A percentile compares a stretch with the other conserved stretches of the same genome.
Evolutionary conservation across 2,888 invertebrate genomes (phyloP).

Genomic region (Nemoura dubitans): DNA sequence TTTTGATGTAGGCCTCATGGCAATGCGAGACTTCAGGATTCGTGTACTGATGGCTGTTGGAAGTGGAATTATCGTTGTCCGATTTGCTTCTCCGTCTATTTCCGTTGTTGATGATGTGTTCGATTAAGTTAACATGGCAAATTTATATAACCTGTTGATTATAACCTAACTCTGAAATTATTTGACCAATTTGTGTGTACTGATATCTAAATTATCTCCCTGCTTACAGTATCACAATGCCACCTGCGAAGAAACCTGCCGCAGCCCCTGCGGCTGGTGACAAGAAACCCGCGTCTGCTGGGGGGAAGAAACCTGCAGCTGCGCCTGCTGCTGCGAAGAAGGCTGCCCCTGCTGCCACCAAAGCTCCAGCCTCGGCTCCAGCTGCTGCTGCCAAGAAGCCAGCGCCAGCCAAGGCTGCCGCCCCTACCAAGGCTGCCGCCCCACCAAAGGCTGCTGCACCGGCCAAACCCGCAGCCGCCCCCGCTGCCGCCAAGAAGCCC

Average conservation of each 20-base stretch:
- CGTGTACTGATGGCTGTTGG: too few relatives aligned
- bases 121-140: too few relatives aligned
- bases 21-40: not conserved
- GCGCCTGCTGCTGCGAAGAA: constrained; percentile 25
- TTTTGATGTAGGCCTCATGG: constrained; percentile 24
- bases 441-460: constrained; percentile 20
- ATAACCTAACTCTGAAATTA: not conserved
- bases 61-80: too few relatives aligned
- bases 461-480: not conserved
- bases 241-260: constrained; percentile 37
- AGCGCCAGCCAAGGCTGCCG: constrained; percentile 28
- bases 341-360: constrained; percentile 17
- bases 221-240: not conserved
- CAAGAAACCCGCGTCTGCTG: constrained; percentile 30
- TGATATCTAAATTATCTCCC: too few relatives aligned
- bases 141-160: too few relatives aligned
- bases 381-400: constrained; percentile 14
- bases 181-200: not conserved
- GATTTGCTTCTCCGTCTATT: not conserved
- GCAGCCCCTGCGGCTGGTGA: constrained; percentile 17
- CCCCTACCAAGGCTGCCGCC: constrained; percentile 16
- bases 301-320: constrained; percentile 21
- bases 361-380: not conserved
- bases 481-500: too few relatives aligned
- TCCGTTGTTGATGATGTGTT: not conserved